Conservation (phyloP, 2,797 vertebrate genomes). For the Cuculus canorus region DNA sequence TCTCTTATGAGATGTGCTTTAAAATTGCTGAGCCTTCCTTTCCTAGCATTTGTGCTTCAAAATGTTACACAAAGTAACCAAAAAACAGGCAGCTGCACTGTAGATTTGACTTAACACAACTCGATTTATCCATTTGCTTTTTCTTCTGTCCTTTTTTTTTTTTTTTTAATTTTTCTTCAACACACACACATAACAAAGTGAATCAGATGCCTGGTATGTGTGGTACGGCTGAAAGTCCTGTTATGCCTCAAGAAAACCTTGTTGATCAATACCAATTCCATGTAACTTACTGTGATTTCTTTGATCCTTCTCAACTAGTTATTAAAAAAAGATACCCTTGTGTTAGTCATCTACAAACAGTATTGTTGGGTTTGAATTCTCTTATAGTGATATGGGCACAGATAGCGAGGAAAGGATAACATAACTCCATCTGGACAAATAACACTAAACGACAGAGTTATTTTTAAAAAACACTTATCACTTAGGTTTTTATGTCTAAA, state of each 20-base stretch:
- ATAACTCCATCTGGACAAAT: constrained; percentile 20
- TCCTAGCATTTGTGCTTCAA: neutral
- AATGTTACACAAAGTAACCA: neutral
- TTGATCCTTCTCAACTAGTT: constrained; percentile 6
- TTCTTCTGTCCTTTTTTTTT: neutral
- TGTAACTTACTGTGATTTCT: constrained; percentile 7
- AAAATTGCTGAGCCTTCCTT: neutral
- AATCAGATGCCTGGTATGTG: neutral
- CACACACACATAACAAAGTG: neutral
- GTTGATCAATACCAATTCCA: constrained; percentile 31
- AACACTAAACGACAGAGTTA: constrained; percentile 4
- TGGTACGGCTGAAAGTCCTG: constrained; percentile 6
- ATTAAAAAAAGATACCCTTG: constrained; percentile 38
- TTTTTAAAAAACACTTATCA: constrained; percentile 27
- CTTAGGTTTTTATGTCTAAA: constrained; percentile 14
- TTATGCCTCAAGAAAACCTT: constrained; percentile 47
- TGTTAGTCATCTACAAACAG: constrained; percentile 11
- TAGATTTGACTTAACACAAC: neutral
- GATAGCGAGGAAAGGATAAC: neutral
- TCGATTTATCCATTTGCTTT: neutral
- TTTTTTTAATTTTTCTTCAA: neutral
- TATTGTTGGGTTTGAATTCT: neutral
- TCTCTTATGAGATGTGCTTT: neutral
- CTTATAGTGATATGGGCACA: neutral
- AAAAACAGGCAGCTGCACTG: neutral